Percentiles rank a stretch among this genome's conserved stretches.
phyloP scores from a whole-genome alignment of 2,797 vertebrate genomes.

The Oreonectes daqikongensis region DNA sequence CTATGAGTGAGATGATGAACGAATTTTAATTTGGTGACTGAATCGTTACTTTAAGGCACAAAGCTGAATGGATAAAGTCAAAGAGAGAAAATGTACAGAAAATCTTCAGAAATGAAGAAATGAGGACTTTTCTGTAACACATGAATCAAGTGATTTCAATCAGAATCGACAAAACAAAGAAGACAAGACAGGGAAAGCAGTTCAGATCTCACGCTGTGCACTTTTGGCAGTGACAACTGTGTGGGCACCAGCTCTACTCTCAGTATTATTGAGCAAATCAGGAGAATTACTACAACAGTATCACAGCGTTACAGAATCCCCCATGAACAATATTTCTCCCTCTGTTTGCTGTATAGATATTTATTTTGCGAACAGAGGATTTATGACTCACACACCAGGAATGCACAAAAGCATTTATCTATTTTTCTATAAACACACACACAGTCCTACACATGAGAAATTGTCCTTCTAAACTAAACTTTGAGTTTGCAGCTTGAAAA shows the following conservation, averaged over 20 bases:
- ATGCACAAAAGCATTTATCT: constrained; percentile 62
- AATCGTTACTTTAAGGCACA: neutral
- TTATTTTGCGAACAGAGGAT: constrained; percentile 57
- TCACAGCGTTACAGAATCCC: constrained; percentile 57
- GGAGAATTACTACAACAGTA: constrained; percentile 49
- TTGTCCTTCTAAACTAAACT: neutral
- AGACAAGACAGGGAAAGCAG: constrained; percentile 23
- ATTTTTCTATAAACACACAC: constrained; percentile 20
- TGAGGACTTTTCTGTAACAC: neutral
- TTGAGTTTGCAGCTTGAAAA: constrained; percentile 43
- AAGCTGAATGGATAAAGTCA: neutral
- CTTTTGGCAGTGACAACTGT: constrained; percentile 19
- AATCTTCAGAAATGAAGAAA: constrained; percentile 13
- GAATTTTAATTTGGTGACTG: neutral
- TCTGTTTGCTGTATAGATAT: constrained; percentile 56
- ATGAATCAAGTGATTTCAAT: constrained; percentile 19
- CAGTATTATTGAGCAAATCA: constrained; percentile 41
- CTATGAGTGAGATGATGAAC: neutral
- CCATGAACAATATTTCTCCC: constrained; percentile 21
- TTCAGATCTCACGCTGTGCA: constrained; percentile 11
- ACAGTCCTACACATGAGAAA: constrained; percentile 25
- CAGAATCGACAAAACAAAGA: neutral
- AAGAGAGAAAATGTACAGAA: neutral
- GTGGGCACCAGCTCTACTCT: constrained; percentile 15
- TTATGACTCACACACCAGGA: constrained; percentile 67